These are phyloP conservation scores for Thalassarche chlororhynchos DNA, from an alignment of 2,113 vertebrate genomes.

Conservation along the genomic window DNA sequence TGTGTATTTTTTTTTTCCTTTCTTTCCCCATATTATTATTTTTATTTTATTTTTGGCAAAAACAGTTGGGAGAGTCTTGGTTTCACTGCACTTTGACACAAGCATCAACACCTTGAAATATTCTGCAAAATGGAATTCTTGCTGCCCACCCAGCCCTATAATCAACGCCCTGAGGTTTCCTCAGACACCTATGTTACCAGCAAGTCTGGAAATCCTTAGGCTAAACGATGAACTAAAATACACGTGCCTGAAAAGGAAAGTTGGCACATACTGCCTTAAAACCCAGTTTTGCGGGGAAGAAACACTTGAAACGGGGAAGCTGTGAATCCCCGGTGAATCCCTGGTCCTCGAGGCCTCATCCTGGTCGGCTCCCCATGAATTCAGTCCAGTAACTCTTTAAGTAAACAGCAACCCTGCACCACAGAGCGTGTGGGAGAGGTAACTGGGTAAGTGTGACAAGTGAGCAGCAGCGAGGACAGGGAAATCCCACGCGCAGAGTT, in stretches of 20 bases:
- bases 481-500: background rate
- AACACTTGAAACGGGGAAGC: background rate
- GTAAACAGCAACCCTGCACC: background rate
- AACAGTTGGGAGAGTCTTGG: background rate
- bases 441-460: background rate
- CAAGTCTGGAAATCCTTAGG: background rate
- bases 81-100: conserved; percentile 10
- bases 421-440: background rate
- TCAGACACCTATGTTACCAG: background rate
- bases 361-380: background rate
- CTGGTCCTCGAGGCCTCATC: background rate
- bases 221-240: background rate
- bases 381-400: background rate
- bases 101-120: conserved; percentile 14
- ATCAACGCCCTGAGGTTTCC: background rate
- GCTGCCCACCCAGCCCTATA: background rate
- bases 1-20: background rate
- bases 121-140: conserved; percentile 9
- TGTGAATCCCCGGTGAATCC: background rate
- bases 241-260: background rate
- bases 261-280: background rate
- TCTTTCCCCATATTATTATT: background rate
- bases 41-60: conserved; percentile 20
- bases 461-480: rapidly evolving
- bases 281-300: background rate